Base-by-base conservation (phyloP, 2,113 vertebrate genomes). In the Tragelaphus buxtoni region DNA sequence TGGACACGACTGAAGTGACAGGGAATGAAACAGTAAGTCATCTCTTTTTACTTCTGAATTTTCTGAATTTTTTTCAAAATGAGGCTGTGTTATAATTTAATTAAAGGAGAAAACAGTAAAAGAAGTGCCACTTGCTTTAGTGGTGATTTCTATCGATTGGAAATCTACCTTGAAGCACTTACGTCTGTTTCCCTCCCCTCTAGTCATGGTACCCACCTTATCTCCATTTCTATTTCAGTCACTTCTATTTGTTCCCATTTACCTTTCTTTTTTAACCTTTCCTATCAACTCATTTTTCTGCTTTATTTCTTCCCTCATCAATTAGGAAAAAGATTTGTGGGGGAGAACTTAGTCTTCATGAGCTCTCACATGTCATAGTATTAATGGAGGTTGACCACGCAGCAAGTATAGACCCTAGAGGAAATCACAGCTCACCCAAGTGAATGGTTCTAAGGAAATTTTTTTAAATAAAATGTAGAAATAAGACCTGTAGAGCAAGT, bases 1-100 rank as follows among this genome's bases (percentile, higher is more conserved):
- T 74, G 69, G 35, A 74, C 20, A 74, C 0, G 6, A 74, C 39
- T 74, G 69, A 74, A 74, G 69, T 3, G 5, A 74, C 39, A 42
- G 49, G 42, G 5, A n/a, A 18, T 14, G 9, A 53, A 32, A 26
- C 1, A 0, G 1, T 2, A 47, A 16, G 32, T 10, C 28, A 6
- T 12, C 28, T 89, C 22, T 53, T 47, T 13, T 22, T 14, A 16
- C 53, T 58, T 47, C 63, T 49, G 51, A 58, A 28, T 9, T 88
- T 5, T 51, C 30, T 39, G n/a, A 32, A 26, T 51, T 39, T 72
- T 60, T 58, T 85, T 6, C 84, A 89, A 49, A 91, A 88, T 55
- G n/a, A 82, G n/a, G 51, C 30, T n/a, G 14, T 3, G 18, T n/a
- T 9, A 80, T 42, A 61, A 35, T 49, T 47, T 76, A 28, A n/a